A percentile compares a stretch with the other conserved stretches of the same genome.
phyloP scores from a whole-genome alignment of 1,140 invertebrate species.

The Drosophila insularis region DNA sequence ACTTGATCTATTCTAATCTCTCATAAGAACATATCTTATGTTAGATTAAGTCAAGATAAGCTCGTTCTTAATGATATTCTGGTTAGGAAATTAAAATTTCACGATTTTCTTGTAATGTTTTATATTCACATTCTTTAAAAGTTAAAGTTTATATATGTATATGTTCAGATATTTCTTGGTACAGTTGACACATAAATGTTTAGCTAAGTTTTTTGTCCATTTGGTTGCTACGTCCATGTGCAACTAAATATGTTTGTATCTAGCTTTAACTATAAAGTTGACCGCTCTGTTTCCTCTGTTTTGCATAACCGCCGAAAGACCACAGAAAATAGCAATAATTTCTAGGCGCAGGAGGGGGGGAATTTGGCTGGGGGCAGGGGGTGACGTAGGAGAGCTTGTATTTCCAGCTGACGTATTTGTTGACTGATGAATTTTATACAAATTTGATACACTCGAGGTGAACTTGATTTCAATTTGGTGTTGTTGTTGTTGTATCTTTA shows the following conservation, averaged over 20 bases:
- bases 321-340: constrained; percentile 16
- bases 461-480: constrained; percentile 69
- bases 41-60: too few species aligned
- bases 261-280: background rate
- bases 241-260: background rate
- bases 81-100: too few species aligned
- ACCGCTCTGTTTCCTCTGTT: constrained; percentile 62
- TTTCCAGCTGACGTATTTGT: constrained; percentile 72
- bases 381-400: constrained; percentile 26
- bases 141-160: too few species aligned
- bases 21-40: too few species aligned
- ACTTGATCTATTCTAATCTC: too few species aligned
- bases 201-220: background rate
- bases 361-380: background rate
- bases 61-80: too few species aligned
- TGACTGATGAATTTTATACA: constrained; percentile 79
- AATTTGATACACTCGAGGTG: constrained; percentile 80
- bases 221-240: background rate
- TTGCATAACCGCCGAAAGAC: constrained; percentile 65
- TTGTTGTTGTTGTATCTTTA: constrained; percentile 35
- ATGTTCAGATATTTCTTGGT: too few species aligned
- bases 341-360: constrained; percentile 3
- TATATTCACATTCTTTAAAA: too few species aligned
- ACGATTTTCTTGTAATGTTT: too few species aligned
- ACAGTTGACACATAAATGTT: too few species aligned